Conservation (phyloP, 2,113 vertebrate genomes). For the Cavia porcellus region DNA sequence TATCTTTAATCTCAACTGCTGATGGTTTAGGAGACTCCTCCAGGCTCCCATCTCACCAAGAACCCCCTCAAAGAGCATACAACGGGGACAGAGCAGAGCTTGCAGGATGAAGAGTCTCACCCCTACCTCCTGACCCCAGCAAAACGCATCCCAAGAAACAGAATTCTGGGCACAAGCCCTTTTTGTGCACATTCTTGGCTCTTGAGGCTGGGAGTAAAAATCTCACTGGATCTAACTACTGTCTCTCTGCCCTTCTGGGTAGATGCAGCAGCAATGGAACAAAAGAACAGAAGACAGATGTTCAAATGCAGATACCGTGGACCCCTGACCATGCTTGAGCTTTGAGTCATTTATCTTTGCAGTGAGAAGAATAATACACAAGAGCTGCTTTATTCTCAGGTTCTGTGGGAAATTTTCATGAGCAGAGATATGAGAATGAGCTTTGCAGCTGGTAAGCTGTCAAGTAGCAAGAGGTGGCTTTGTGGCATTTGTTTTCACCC, state of each 20-base stretch:
- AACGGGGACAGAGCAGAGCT: background rate
- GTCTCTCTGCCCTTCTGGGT: background rate
- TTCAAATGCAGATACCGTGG: background rate
- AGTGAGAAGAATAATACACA: background rate
- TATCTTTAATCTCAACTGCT: background rate
- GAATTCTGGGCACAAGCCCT: background rate
- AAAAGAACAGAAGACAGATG: background rate
- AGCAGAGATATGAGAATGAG: background rate
- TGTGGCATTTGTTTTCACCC: background rate
- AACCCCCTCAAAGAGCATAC: background rate
- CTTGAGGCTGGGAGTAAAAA: background rate
- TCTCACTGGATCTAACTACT: too few relatives aligned
- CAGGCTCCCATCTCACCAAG: background rate
- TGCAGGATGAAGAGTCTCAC: background rate
- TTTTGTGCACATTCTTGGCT: background rate
- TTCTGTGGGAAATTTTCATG: background rate
- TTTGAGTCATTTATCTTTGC: background rate
- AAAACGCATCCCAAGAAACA: background rate
- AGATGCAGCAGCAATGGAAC: accelerated
- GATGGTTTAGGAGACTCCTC: background rate
- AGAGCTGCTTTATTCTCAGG: background rate
- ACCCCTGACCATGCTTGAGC: background rate
- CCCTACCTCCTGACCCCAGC: background rate
- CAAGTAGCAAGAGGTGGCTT: background rate
- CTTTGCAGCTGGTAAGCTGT: background rate